These are phyloP conservation scores for Cerastoderma edule DNA, from an alignment of 2,888 invertebrate genomes.

Conservation along the genomic window DNA sequence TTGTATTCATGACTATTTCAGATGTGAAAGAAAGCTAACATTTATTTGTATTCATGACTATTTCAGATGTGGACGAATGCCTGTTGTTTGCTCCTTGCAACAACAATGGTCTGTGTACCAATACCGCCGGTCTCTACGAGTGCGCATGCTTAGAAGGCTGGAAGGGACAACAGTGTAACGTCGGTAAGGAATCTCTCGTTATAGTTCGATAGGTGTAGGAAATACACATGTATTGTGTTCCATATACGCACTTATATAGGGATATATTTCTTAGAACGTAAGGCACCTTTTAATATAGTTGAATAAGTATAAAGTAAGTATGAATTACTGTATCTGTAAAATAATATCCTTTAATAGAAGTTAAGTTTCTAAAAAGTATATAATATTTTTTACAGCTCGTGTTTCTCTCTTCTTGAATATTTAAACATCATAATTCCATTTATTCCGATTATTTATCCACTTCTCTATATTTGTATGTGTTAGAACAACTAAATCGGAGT, in stretches of 20 bases:
- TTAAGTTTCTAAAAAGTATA: no score
- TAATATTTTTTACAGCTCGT: no score
- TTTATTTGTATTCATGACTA: background rate
- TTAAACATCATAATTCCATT: no score
- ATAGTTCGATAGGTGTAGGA: background rate
- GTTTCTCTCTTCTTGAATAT: no score
- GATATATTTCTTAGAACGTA: no score
- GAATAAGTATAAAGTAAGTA: background rate
- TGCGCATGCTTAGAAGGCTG: conserved; percentile 16
- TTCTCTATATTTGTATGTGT: no score
- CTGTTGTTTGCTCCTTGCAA: conserved; percentile 51
- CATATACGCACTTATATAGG: no score
- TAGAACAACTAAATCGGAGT: no score
- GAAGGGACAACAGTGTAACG: conserved; percentile 11
- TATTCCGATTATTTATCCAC: no score
- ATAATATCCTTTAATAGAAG: no score
- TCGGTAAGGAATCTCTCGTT: background rate
- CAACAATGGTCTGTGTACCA: conserved; percentile 46
- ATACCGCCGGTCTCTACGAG: conserved; percentile 10
- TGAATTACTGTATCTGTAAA: background rate
- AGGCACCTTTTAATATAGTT: background rate
- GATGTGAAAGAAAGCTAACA: background rate
- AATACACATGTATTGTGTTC: background rate
- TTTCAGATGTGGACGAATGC: conserved; percentile 57
- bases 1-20: background rate